Evolutionary conservation across 2,888 invertebrate species (phyloP).

Genomic region (Cephonodes hylas): DNA sequence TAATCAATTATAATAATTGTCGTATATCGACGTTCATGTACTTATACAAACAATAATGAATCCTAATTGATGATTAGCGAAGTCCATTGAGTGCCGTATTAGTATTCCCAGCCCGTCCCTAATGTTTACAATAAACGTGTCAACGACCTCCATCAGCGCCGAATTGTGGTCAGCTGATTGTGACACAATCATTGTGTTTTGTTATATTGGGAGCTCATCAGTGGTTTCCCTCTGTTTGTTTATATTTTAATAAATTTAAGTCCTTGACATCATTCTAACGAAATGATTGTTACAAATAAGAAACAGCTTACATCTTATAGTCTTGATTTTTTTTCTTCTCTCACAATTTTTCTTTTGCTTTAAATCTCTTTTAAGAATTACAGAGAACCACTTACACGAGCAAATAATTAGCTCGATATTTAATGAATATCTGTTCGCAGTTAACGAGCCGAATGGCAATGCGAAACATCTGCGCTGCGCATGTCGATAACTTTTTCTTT

Average conservation of each 20-base stretch:
- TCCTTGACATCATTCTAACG: too few species aligned
- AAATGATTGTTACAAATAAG: too few species aligned
- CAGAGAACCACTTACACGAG: too few species aligned
- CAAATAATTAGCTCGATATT: not conserved
- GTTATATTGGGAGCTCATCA: not conserved
- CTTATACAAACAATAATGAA: conserved; percentile 7
- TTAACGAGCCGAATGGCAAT: not conserved
- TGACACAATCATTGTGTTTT: not conserved
- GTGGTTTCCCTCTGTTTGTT: not conserved
- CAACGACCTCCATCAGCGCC: not conserved
- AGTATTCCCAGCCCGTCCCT: conserved; percentile 8
- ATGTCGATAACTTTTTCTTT: not conserved
- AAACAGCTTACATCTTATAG: too few species aligned
- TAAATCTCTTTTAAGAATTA: too few species aligned
- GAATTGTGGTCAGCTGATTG: not conserved
- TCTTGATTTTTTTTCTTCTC: too few species aligned
- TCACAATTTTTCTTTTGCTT: too few species aligned
- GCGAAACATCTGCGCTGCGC: not conserved
- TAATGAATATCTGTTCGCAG: not conserved
- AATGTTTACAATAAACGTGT: conserved; percentile 4
- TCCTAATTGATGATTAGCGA: conserved; percentile 12
- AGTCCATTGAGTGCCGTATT: conserved; percentile 3
- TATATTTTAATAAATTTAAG: not conserved
- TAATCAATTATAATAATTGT: not conserved
- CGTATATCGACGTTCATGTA: not conserved